Evolutionary conservation across 2,113 vertebrate genomes (phyloP).

Genomic region (Notarius quadriscutis): DNA sequence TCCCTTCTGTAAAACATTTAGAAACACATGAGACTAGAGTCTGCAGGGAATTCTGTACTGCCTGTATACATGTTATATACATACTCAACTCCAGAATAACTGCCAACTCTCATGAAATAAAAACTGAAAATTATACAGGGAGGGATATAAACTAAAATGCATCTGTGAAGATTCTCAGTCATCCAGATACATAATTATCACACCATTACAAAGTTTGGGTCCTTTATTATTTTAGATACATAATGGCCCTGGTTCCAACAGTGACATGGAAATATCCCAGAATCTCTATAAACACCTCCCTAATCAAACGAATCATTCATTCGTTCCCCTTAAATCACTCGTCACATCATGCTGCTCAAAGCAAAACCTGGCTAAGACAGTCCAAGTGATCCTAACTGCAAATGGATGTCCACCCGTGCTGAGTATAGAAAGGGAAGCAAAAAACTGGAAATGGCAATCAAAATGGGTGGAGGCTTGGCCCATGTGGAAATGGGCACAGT

Average conservation of each 20-base stretch:
- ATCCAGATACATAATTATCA: neutral
- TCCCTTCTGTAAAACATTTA: slow-evolving; percentile 36
- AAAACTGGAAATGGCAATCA: neutral
- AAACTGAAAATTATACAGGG: too few relatives aligned
- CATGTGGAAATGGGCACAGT: slow-evolving; percentile 21
- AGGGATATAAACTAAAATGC: neutral
- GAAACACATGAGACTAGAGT: slow-evolving; percentile 18
- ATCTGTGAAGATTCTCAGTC: too few relatives aligned
- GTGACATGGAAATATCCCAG: neutral
- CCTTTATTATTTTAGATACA: neutral
- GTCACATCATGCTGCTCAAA: neutral
- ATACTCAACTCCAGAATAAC: neutral
- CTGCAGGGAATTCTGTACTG: slow-evolving; percentile 12
- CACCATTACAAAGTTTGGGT: neutral
- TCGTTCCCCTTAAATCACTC: too few relatives aligned
- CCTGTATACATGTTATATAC: neutral
- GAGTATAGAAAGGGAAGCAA: neutral
- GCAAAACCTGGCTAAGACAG: neutral
- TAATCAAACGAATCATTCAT: neutral
- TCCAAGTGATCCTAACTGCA: neutral
- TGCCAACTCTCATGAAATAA: neutral
- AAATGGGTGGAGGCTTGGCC: slow-evolving; percentile 31
- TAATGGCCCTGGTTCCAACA: neutral
- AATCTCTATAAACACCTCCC: neutral
- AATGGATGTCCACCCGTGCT: neutral